Conservation (phyloP, 30 jellyfish, hydroid and myxozoan genomes). For the Aurelia sp. region DNA sequence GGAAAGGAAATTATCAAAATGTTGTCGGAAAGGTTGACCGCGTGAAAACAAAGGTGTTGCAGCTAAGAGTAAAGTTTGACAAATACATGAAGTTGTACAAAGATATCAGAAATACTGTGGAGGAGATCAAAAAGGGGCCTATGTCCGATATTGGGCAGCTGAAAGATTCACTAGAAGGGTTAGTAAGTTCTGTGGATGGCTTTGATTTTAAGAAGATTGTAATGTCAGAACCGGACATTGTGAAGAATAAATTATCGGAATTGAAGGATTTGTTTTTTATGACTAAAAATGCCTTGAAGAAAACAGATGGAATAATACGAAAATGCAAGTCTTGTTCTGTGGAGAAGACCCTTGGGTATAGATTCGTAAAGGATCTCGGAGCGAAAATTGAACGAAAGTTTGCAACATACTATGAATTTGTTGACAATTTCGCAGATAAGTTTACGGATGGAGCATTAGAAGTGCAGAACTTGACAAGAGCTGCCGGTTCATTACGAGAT, state of each 20-base stretch:
- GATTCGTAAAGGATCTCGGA: slow-evolving; percentile 66
- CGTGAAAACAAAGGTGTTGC: slow-evolving; percentile 49
- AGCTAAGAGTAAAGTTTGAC: slow-evolving; percentile 56
- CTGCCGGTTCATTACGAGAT: slow-evolving; percentile 45
- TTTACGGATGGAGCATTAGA: slow-evolving; percentile 73
- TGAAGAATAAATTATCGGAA: slow-evolving; percentile 71
- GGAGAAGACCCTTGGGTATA: slow-evolving; percentile 81
- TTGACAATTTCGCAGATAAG: slow-evolving; percentile 61
- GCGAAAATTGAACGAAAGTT: slow-evolving; percentile 37
- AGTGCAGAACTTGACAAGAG: slow-evolving; percentile 41
- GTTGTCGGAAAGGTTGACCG: slow-evolving; percentile 64
- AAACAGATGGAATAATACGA: slow-evolving; percentile 67
- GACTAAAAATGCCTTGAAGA: slow-evolving; percentile 43
- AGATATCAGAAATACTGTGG: slow-evolving; percentile 70
- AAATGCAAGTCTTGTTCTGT: slow-evolving; percentile 77
- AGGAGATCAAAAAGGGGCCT: slow-evolving; percentile 82
- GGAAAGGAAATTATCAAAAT: slow-evolving; percentile 38
- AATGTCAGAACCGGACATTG: slow-evolving; percentile 73
- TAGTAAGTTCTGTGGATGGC: slow-evolving; percentile 48
- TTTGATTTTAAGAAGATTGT: slow-evolving; percentile 73
- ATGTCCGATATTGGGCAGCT: slow-evolving; percentile 84
- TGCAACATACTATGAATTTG: neutral
- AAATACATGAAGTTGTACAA: slow-evolving; percentile 63
- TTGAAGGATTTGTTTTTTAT: slow-evolving; percentile 50
- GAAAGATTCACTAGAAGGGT: slow-evolving; percentile 78